A percentile compares a stretch with the other conserved stretches of the same genome.
These are phyloP conservation scores for Dryobota labecula DNA, from an alignment of 2,888 invertebrate genomes.

Conservation along the genomic window DNA sequence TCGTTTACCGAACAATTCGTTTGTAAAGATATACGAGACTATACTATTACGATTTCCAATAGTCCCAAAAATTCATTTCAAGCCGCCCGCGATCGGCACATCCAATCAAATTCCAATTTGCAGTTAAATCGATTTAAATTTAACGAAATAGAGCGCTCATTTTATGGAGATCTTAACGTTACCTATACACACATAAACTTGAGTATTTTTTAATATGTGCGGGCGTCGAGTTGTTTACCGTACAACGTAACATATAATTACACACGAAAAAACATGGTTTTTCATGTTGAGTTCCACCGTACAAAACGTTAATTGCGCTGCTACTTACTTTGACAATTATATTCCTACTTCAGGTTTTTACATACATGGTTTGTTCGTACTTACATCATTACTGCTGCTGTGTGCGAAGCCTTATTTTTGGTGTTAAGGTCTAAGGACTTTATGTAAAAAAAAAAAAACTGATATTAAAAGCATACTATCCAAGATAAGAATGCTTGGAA, in stretches of 20 bases:
- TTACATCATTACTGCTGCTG: neutral
- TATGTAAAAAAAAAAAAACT: neutral
- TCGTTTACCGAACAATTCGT: conserved; percentile 22
- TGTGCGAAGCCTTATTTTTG: neutral
- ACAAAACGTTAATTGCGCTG: conserved; percentile 8
- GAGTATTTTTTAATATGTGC: conserved; percentile 7
- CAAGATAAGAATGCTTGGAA: too few relatives aligned
- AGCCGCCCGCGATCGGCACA: conserved; percentile 58
- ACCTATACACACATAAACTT: conserved; percentile 8
- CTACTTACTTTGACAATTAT: neutral
- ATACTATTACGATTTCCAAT: conserved; percentile 46
- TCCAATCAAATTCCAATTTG: conserved; percentile 76
- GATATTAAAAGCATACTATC: too few relatives aligned
- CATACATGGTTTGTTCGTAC: neutral
- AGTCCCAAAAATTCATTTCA: conserved; percentile 61
- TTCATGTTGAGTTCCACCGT: neutral
- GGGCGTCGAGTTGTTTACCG: neutral
- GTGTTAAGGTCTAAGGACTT: neutral
- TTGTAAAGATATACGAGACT: conserved; percentile 29
- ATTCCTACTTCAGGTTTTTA: neutral
- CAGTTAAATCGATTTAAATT: conserved; percentile 71
- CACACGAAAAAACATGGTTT: neutral
- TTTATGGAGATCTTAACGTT: conserved; percentile 49
- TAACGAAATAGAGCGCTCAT: conserved; percentile 61
- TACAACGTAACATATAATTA: conserved; percentile 20